Conservation (phyloP, 2,113 vertebrate genomes). For the Psittacus erithacus region DNA sequence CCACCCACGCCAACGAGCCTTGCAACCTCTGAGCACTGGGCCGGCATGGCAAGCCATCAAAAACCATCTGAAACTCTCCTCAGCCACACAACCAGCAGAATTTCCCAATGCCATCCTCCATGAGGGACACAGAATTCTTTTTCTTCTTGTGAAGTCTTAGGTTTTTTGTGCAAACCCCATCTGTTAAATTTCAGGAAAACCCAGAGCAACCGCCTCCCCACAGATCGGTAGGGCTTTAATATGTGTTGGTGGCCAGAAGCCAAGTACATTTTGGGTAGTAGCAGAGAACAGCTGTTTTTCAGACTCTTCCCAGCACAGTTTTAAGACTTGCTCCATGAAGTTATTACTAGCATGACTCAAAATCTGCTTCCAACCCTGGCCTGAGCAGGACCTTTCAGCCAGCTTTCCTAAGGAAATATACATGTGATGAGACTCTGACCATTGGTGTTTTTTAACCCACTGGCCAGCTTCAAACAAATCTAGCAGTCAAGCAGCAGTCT, state of each 20-base stretch:
- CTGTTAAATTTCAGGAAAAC: not conserved
- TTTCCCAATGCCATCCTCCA: not conserved
- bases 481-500: not conserved
- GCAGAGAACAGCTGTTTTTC: conserved; percentile 23
- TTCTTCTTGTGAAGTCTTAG: not conserved
- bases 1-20: fast-evolving
- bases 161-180: not conserved
- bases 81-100: not conserved
- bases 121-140: not conserved
- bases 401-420: not conserved
- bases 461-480: not conserved
- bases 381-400: not conserved
- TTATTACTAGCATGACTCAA: not conserved
- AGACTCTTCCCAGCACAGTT: not conserved
- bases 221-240: not conserved
- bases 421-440: not conserved
- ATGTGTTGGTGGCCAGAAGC: not conserved
- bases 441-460: not conserved
- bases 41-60: not conserved
- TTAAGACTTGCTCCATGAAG: not conserved
- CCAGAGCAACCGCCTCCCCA: not conserved
- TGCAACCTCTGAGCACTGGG: not conserved
- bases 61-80: not conserved
- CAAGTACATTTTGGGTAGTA: conserved; percentile 19
- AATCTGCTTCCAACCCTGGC: not conserved